These are phyloP conservation scores for Acropora tenuis DNA, from an alignment of 64 coral and sea anemone genomes.

Conservation along the genomic window DNA sequence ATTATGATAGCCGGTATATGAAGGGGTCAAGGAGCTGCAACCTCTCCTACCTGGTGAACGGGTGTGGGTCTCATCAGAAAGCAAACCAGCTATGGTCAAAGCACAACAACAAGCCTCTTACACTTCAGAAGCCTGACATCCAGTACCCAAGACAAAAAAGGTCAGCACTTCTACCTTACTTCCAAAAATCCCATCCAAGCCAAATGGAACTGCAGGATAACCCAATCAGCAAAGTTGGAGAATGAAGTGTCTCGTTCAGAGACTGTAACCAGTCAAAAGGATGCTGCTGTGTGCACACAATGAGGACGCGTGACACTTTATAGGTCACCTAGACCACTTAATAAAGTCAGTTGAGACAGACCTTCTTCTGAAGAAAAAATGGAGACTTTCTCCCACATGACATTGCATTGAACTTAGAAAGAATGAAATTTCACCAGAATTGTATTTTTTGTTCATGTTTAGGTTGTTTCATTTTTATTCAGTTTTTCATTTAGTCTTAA, in stretches of 20 bases:
- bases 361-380: too few species aligned
- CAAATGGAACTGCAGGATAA: background rate
- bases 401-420: too few species aligned
- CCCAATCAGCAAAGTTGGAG: background rate
- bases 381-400: too few species aligned
- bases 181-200: background rate
- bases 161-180: slow-evolving; percentile 22
- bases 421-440: too few species aligned
- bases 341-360: background rate
- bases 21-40: slow-evolving; percentile 3
- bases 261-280: background rate
- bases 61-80: slow-evolving; percentile 21
- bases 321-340: background rate
- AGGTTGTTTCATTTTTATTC: too few species aligned
- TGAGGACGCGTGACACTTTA: background rate
- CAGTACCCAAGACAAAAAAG: background rate
- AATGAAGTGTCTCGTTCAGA: background rate
- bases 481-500: too few species aligned
- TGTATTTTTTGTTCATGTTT: too few species aligned
- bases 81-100: slow-evolving; percentile 9
- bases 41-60: background rate
- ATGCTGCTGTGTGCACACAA: background rate
- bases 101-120: slow-evolving; percentile 4
- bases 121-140: background rate
- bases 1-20: slow-evolving; percentile 14